These are phyloP conservation scores for Lapara coniferarum DNA, from an alignment of 2,888 invertebrate species.

Conservation along the genomic window DNA sequence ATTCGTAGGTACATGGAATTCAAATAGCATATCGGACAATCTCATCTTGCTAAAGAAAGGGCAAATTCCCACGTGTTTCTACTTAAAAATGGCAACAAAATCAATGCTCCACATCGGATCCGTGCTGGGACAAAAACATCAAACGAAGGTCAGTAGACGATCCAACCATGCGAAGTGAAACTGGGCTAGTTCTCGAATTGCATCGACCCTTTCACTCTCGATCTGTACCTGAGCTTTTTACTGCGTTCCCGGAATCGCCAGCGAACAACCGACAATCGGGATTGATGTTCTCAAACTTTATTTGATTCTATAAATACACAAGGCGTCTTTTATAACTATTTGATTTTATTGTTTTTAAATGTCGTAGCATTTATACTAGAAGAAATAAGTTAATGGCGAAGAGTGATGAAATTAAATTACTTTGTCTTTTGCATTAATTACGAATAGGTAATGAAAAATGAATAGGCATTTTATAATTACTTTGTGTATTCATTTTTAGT, in stretches of 20 bases:
- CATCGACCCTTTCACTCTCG: slow-evolving; percentile 83
- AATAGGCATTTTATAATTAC: too few species aligned
- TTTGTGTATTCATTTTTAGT: too few species aligned
- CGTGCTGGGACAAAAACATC: slow-evolving; percentile 63
- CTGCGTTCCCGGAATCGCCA: slow-evolving; percentile 70
- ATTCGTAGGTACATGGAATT: slow-evolving; percentile 52
- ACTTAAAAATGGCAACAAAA: slow-evolving; percentile 66
- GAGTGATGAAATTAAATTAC: too few species aligned
- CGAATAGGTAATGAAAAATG: too few species aligned
- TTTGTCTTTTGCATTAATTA: too few species aligned
- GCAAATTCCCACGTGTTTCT: slow-evolving; percentile 78
- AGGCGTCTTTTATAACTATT: not conserved
- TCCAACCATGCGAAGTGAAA: slow-evolving; percentile 57
- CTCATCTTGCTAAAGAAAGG: slow-evolving; percentile 50
- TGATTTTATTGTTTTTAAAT: too few species aligned
- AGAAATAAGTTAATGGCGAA: not conserved
- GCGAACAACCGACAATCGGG: slow-evolving; percentile 49
- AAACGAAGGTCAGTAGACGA: slow-evolving; percentile 71
- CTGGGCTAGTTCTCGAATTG: slow-evolving; percentile 78
- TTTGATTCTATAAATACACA: not conserved
- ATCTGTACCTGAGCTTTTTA: slow-evolving; percentile 81
- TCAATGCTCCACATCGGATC: slow-evolving; percentile 68
- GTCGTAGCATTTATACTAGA: too few species aligned
- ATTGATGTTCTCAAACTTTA: slow-evolving; percentile 61
- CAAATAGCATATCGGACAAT: slow-evolving; percentile 73